Conservation (phyloP, 2,888 invertebrate genomes). For the Caenorhabditis angaria region DNA sequence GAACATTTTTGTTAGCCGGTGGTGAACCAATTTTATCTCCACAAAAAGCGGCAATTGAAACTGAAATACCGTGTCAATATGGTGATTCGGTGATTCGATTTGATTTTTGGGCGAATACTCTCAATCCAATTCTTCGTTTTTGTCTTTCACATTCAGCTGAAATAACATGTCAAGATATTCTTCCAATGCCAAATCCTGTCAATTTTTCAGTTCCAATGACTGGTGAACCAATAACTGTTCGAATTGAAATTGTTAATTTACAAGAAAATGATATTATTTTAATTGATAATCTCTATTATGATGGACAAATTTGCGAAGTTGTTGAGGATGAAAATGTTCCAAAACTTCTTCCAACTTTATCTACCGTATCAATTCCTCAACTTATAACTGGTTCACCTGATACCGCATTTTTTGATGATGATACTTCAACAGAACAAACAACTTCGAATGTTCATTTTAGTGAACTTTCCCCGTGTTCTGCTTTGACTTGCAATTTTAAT, state of each 20-base stretch:
- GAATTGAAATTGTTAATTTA: slow-evolving; percentile 58
- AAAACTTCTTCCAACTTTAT: background rate
- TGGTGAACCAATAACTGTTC: slow-evolving; percentile 50
- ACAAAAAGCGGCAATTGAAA: slow-evolving; percentile 59
- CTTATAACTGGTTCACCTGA: slow-evolving; percentile 6
- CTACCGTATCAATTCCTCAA: background rate
- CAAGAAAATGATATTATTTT: slow-evolving; percentile 53
- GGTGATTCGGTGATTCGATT: slow-evolving; percentile 62
- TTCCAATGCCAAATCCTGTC: slow-evolving; percentile 33
- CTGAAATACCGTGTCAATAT: slow-evolving; percentile 63
- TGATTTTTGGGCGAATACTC: slow-evolving; percentile 65
- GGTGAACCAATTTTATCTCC: slow-evolving; percentile 48
- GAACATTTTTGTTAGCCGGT: slow-evolving; percentile 58
- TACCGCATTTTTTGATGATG: slow-evolving; percentile 7
- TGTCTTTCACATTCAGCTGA: slow-evolving; percentile 45
- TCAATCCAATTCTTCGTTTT: slow-evolving; percentile 51
- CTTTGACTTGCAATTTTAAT: slow-evolving; percentile 65
- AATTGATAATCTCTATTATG: slow-evolving; percentile 64
- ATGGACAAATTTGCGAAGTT: slow-evolving; percentile 65
- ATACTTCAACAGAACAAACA: background rate
- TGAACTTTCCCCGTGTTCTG: slow-evolving; percentile 54
- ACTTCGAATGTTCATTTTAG: slow-evolving; percentile 14
- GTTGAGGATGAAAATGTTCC: slow-evolving; percentile 11
- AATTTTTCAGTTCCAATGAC: slow-evolving; percentile 55
- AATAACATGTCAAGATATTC: slow-evolving; percentile 13